phyloP scores from a whole-genome alignment of 2,888 invertebrate genomes.

The Lordiphosa fenestrarum region DNA sequence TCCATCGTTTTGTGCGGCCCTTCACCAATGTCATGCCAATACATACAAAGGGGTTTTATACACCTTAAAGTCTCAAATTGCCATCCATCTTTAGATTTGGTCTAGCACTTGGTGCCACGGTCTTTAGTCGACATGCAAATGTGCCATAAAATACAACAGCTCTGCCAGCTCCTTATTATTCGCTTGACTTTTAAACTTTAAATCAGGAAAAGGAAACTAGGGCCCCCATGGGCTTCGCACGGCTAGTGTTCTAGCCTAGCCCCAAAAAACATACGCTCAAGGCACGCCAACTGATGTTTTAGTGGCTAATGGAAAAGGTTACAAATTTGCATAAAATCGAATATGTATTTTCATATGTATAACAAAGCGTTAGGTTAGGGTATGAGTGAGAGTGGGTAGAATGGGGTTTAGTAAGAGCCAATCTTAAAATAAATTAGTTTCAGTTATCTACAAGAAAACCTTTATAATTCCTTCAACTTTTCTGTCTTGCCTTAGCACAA shows the following conservation, averaged over 20 bases:
- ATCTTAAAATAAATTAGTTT: no score
- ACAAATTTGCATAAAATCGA: slow-evolving; percentile 69
- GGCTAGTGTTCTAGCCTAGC: background rate
- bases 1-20: slow-evolving; percentile 23
- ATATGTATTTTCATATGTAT: slow-evolving; percentile 27
- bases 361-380: slow-evolving; percentile 1
- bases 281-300: slow-evolving; percentile 48
- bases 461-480: no score
- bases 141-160: slow-evolving; percentile 34
- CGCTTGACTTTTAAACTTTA: slow-evolving; percentile 65
- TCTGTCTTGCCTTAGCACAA: no score
- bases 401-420: no score
- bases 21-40: slow-evolving; percentile 36
- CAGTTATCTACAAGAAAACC: no score
- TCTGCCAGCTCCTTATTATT: background rate
- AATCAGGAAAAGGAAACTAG: slow-evolving; percentile 51
- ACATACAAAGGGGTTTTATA: slow-evolving; percentile 9
- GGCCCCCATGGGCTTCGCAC: slow-evolving; percentile 7
- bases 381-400: slow-evolving; percentile 15
- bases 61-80: slow-evolving; percentile 36
- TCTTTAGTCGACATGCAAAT: slow-evolving; percentile 46
- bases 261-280: slow-evolving; percentile 34
- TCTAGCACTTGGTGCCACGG: slow-evolving; percentile 4
- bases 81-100: slow-evolving; percentile 53
- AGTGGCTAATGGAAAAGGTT: slow-evolving; percentile 50